These are phyloP conservation scores for Polydrusus tereticollis DNA, from an alignment of 2,888 invertebrate genomes.

Conservation along the genomic window DNA sequence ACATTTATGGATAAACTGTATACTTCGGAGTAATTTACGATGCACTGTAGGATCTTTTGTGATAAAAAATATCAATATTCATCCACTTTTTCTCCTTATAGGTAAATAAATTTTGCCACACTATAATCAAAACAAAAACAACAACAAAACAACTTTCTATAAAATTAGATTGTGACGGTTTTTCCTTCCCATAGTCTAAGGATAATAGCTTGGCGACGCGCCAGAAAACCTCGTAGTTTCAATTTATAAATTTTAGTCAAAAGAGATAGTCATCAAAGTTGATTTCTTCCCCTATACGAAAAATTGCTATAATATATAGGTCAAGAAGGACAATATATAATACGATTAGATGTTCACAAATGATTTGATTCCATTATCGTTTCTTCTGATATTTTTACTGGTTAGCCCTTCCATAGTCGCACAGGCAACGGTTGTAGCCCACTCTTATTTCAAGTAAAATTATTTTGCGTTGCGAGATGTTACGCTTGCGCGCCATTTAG, in stretches of 20 bases:
- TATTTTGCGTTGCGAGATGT: too few species aligned
- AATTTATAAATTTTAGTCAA: slow-evolving; percentile 44
- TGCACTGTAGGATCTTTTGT: too few species aligned
- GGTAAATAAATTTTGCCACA: too few species aligned
- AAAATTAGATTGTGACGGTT: slow-evolving; percentile 33
- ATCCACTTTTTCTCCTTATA: too few species aligned
- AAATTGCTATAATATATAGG: slow-evolving; percentile 9
- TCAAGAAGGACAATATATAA: slow-evolving; percentile 12
- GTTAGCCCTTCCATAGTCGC: too few species aligned
- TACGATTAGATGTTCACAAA: slow-evolving; percentile 5
- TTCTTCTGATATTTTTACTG: background rate
- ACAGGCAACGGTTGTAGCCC: too few species aligned
- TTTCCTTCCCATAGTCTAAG: slow-evolving; percentile 16
- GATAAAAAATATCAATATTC: too few species aligned
- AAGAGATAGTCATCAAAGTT: slow-evolving; percentile 42
- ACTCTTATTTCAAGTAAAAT: too few species aligned
- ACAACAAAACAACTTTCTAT: slow-evolving; percentile 2
- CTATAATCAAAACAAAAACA: too few species aligned
- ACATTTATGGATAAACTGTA: too few species aligned
- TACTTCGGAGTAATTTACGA: too few species aligned
- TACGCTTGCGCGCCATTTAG: too few species aligned
- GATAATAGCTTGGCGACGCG: slow-evolving; percentile 41
- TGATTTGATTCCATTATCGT: background rate
- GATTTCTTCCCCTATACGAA: slow-evolving; percentile 27
- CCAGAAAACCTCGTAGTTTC: slow-evolving; percentile 44